Base-by-base conservation (phyloP, 2,113 vertebrate genomes). In the Aldabrachelys gigantea region DNA sequence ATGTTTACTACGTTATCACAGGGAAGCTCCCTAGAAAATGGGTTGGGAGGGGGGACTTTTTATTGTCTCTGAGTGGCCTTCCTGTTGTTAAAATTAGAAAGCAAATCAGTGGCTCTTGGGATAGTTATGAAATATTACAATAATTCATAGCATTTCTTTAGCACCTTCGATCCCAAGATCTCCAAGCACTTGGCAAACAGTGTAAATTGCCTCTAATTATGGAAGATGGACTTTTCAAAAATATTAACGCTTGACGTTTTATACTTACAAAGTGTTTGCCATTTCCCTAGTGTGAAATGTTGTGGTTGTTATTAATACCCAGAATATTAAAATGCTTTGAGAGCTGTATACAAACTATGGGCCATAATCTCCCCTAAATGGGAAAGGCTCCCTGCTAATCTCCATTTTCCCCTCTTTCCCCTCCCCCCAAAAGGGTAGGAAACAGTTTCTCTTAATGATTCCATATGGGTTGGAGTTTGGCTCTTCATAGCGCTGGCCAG, bases 1-100 rank as follows among this genome's bases (percentile, higher is more conserved):
- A 44, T 6, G 49, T 80, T 85, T 84, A 0, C 87, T 7, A 0
- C 0, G 0, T 89, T 90, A 80, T 35, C 1, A 10, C 4, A 65
- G 76, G 87, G 76, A 50, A 91, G 76, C 54, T 91, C 53, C 91
- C 75, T 38, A 21, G 76, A 5, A 82, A 84, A 79, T 0, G 0
- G n/a, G 65, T n/a, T 72, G 65, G 35, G n/a, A 72, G 65, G n/a
- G 38, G 35, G 35, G n/a, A 19, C 35, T 72, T 38, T 72, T 72
- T 72, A 72, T 38, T 38, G n/a, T 72, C 38, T 69, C 31, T n/a
- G 62, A 21, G 65, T 38, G 10, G 21, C 65, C n/a, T 38, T 62
- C 27, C 59, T 72, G 38, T 38, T 62, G 59, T 65, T 69, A 69
- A 69, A 72, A 38, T 72, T 38, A 72, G 65, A n/a, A 72, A 38